Evolutionary conservation across 1,140 invertebrate genomes (phyloP).

Genomic region (Aporrectodea caliginosa): DNA sequence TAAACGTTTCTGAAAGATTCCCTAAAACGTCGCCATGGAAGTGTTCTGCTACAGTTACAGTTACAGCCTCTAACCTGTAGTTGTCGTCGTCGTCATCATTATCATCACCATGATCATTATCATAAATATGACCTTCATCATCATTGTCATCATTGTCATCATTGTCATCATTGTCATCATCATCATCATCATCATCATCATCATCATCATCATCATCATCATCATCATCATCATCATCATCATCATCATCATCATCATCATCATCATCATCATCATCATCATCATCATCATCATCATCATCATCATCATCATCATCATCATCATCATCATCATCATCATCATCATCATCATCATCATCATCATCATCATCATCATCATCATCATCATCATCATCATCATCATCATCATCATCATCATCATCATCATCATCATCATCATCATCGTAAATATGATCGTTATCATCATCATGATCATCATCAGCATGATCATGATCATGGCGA

Average conservation of each 20-base stretch:
- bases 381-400: conserved; percentile 34
- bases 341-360: conserved; percentile 21
- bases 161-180: neutral
- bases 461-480: no score
- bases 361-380: conserved; percentile 28
- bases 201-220: conserved; percentile 2
- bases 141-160: no score
- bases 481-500: no score
- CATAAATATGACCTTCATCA: no score
- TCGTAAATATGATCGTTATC: no score
- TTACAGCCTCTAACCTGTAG: no score
- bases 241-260: neutral
- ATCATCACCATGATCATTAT: no score
- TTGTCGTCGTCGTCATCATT: no score
- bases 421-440: conserved; percentile 31
- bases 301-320: conserved; percentile 13
- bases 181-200: conserved; percentile 2
- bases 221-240: neutral
- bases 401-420: conserved; percentile 33
- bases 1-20: no score
- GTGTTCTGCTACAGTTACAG: no score
- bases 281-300: conserved; percentile 16
- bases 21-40: no score
- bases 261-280: neutral
- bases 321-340: conserved; percentile 12